A percentile compares a stretch with the other conserved stretches of the same genome.
phyloP scores from a whole-genome alignment of 1,140 invertebrate species.

The Tetramorium alpestre region DNA sequence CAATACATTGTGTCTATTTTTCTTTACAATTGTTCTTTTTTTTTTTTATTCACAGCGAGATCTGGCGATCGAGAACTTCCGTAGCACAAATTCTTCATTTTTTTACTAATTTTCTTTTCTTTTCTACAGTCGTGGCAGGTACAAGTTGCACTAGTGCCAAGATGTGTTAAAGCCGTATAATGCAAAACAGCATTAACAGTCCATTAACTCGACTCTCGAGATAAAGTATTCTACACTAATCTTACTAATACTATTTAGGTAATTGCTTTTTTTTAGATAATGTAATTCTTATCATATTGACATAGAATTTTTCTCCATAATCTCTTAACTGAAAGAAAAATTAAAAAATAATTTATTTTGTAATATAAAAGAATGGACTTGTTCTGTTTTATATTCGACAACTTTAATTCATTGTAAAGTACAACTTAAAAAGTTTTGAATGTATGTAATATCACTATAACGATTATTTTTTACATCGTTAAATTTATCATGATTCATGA shows the following conservation, averaged over 20 bases:
- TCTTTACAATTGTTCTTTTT: conserved; percentile 67
- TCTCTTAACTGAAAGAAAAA: not conserved
- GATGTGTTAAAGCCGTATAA: conserved; percentile 8
- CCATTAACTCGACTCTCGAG: not conserved
- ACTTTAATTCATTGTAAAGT: conserved; percentile 34
- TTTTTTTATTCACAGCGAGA: conserved; percentile 45
- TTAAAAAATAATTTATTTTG: not conserved
- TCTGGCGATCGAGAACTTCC: conserved; percentile 62
- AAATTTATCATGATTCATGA: conserved; percentile 19
- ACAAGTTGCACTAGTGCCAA: conserved; percentile 3
- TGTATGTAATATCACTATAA: not conserved
- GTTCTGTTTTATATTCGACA: conserved; percentile 25
- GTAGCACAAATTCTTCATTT: conserved; percentile 33
- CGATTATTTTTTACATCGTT: conserved; percentile 14
- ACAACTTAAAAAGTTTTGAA: conserved; percentile 1
- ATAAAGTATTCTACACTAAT: not conserved
- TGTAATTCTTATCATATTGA: not conserved
- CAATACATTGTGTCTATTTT: conserved; percentile 64
- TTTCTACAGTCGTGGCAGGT: conserved; percentile 15
- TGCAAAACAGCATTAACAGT: not conserved
- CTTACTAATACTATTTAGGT: not conserved
- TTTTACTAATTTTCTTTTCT: conserved; percentile 12
- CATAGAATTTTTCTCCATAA: not conserved
- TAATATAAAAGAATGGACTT: conserved; percentile 2
- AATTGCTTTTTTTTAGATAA: not conserved